Conservation (phyloP, 2,888 invertebrate genomes). For the Acanthosoma haemorrhoidale region DNA sequence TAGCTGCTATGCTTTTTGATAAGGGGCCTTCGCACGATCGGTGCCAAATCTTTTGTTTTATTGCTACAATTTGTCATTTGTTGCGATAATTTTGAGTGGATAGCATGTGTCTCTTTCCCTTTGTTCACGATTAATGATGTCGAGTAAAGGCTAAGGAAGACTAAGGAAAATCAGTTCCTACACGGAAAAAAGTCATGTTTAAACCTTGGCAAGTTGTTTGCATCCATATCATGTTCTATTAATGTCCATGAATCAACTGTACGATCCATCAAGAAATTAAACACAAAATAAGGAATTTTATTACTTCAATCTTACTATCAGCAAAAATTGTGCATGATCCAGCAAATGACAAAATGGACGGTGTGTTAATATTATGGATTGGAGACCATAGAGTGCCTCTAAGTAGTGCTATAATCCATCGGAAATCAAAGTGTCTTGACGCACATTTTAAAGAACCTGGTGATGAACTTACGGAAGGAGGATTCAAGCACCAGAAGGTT, state of each 20-base stretch:
- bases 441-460: too few relatives aligned
- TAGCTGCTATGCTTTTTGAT: too few relatives aligned
- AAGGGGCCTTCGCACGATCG: background rate
- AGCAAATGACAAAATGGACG: constrained; percentile 23
- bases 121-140: background rate
- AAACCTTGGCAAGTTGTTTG: background rate
- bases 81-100: background rate
- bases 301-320: background rate
- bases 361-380: constrained; percentile 13
- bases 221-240: background rate
- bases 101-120: background rate
- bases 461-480: background rate
- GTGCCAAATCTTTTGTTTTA: background rate
- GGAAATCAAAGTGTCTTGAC: too few relatives aligned
- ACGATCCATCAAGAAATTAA: background rate
- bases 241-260: background rate
- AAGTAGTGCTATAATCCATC: too few relatives aligned
- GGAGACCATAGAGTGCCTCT: too few relatives aligned
- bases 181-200: background rate
- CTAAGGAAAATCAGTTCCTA: background rate
- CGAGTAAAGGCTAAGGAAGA: background rate
- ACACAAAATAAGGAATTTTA: background rate
- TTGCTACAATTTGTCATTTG: background rate
- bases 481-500: too few relatives aligned
- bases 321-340: constrained; percentile 19